A percentile compares a stretch with the other conserved stretches of the same genome.
phyloP scores from a whole-genome alignment of 2,113 vertebrate genomes.

The Holacanthus passer region DNA sequence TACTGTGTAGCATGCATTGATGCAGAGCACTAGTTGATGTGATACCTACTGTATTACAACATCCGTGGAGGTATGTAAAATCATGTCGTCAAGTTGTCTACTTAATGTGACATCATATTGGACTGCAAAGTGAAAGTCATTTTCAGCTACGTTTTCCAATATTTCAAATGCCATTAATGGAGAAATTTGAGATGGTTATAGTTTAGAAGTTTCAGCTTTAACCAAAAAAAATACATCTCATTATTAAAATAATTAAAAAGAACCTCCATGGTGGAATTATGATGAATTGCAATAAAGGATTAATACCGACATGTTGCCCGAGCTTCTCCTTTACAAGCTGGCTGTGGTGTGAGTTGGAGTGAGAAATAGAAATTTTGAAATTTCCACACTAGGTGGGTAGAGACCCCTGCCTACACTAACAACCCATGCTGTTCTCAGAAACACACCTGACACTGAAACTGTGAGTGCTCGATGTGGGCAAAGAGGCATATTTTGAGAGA shows the following conservation, averaged over 20 bases:
- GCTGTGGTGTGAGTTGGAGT: neutral
- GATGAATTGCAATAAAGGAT: neutral
- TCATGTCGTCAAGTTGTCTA: neutral
- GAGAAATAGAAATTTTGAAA: neutral
- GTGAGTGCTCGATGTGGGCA: neutral
- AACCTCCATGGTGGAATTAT: too few species aligned
- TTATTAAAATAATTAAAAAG: too few species aligned
- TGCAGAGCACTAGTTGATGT: too few species aligned
- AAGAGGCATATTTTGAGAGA: neutral
- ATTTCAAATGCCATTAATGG: neutral
- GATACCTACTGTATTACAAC: too few species aligned
- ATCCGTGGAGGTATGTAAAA: neutral
- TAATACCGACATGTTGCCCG: neutral
- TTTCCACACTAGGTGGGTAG: neutral
- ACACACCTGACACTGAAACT: slow-evolving; percentile 7
- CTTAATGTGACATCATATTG: neutral
- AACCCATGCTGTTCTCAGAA: slow-evolving; percentile 38
- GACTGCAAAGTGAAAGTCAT: neutral
- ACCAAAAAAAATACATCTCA: neutral
- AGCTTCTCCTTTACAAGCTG: neutral
- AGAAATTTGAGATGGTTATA: neutral
- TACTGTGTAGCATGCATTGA: too few species aligned
- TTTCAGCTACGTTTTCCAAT: neutral
- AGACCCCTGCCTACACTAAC: neutral
- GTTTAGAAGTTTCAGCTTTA: neutral